phyloP scores from a whole-genome alignment of 1,140 invertebrate genomes.

The Drosophila carrolli region DNA sequence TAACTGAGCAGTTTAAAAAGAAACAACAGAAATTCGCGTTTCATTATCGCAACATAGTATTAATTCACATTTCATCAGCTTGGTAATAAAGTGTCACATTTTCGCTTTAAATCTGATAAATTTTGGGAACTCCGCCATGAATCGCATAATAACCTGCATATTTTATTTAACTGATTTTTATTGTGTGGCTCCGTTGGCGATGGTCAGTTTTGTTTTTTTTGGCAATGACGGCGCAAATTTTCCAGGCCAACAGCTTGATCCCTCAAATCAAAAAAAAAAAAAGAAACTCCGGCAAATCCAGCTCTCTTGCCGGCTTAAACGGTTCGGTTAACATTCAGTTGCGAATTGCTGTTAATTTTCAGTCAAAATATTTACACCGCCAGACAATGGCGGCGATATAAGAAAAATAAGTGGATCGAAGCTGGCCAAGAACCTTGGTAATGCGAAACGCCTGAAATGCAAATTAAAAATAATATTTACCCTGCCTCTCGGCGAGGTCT shows the following conservation, averaged over 20 bases:
- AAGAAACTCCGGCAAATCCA: not conserved
- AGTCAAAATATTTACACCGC: constrained; percentile 56
- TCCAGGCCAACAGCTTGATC: constrained; percentile 41
- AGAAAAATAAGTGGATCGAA: constrained; percentile 56
- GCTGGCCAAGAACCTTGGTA: constrained; percentile 61
- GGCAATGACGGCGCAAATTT: constrained; percentile 67
- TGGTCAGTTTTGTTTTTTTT: constrained; percentile 74
- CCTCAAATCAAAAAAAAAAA: not conserved
- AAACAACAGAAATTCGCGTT: not conserved
- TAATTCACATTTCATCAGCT: constrained; percentile 35
- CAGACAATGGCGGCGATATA: constrained; percentile 23
- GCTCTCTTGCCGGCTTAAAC: constrained; percentile 32
- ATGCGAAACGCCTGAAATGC: constrained; percentile 43
- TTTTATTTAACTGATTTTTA: constrained; percentile 9
- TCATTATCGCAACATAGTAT: not conserved
- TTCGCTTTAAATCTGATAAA: constrained; percentile 32
- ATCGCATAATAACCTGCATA: constrained; percentile 11
- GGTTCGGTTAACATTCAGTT: constrained; percentile 31
- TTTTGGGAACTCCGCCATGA: constrained; percentile 32
- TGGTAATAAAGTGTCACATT: constrained; percentile 15
- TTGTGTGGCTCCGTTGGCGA: constrained; percentile 49
- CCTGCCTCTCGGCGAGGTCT: constrained; percentile 34
- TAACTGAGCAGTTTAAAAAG: not conserved
- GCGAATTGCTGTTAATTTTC: constrained; percentile 70
- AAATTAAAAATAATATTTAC: constrained; percentile 75